Conservation (phyloP, 2,888 invertebrate species). For the Antheraea assamensis region DNA sequence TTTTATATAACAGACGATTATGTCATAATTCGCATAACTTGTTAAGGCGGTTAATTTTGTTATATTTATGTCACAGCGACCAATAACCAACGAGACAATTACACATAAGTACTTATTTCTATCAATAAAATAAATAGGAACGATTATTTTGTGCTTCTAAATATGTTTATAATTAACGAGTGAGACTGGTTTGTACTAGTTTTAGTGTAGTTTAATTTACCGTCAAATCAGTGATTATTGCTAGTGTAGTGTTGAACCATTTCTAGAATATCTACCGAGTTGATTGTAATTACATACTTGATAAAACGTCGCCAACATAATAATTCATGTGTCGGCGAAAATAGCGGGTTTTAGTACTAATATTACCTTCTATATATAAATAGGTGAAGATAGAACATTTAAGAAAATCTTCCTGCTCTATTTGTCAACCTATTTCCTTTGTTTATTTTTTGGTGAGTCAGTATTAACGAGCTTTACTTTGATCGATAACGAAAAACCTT, state of each 20-base stretch:
- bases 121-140: not conserved
- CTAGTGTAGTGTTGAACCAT: not conserved
- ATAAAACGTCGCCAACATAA: not conserved
- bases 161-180: conserved; percentile 4
- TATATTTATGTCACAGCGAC: not conserved
- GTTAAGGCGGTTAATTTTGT: not conserved
- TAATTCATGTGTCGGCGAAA: not conserved
- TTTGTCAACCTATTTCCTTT: too few relatives aligned
- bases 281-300: not conserved
- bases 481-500: too few relatives aligned
- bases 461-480: too few relatives aligned
- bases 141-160: not conserved
- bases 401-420: too few relatives aligned
- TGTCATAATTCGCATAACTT: not conserved
- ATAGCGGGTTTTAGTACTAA: not conserved
- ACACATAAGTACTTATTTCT: not conserved
- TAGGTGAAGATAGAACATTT: too few relatives aligned
- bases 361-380: not conserved
- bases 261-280: not conserved
- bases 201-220: not conserved
- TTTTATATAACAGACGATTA: not conserved
- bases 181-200: not conserved
- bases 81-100: not conserved
- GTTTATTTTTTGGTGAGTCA: too few relatives aligned
- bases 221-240: conserved; percentile 6